Base-by-base conservation (phyloP, 2,113 vertebrate species). In the Syrrhaptes paradoxus region DNA sequence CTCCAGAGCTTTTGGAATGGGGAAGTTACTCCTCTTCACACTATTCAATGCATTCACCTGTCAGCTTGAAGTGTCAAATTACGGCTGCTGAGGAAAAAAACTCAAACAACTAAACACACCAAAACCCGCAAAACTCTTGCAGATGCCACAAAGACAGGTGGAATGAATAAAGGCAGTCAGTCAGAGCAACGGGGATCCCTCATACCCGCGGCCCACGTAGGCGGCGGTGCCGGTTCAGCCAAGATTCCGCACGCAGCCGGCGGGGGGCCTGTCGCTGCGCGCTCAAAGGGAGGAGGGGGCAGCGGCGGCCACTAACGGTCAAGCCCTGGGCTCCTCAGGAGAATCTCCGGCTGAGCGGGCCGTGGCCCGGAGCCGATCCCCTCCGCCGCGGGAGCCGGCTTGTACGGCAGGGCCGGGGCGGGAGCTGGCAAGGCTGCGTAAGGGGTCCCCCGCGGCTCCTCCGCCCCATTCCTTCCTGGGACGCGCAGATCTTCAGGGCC, bases 171-270 rank as follows among this genome's bases (percentile, higher is more conserved):
- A 41, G 43, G 83, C 13, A 28, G 20, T 72, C 13, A 28, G 20
- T 2, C 29, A 16, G 20, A 8, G 51, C 52, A 6, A 31, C 9
- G 17, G 2, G 1, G 14, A 21, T 26, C 45, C 0, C 71, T 31
- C 2, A 7, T 9, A 15, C 4, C 17, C 1, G 59, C 19, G 17
- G 34, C 34, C 31, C 14, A 2, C 3, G 31, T 51, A 6, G n/a
- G 22, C 29, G 61, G 46, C 52, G 3, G 51, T 2, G 67, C 43
- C 1, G 43, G 3, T 10, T 9, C 78, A 4, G 58, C n/a, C 36
- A 26, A 31, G 34, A 4, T 14, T 7, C 11, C 4, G 62, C 13
- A 24, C n/a, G 55, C 26, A 9, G 11, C 13, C 10, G 61, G 9
- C 28, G 5, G 9, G 25, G 3, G 12, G 31, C 26, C 14, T 8